These are phyloP conservation scores for Amphipoea lucens DNA, from an alignment of 2,888 invertebrate species.

Conservation along the genomic window DNA sequence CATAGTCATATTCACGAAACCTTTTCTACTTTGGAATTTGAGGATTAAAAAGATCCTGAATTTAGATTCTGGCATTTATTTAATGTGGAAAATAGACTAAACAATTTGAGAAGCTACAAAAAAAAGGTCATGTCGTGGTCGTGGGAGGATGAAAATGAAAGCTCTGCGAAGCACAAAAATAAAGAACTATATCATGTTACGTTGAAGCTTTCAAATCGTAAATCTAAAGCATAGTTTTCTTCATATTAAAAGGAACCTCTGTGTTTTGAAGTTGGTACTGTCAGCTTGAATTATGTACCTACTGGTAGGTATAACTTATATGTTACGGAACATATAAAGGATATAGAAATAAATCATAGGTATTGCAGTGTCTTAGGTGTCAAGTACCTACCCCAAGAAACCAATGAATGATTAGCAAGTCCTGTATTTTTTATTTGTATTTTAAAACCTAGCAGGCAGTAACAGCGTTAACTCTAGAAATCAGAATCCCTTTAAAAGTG, in stretches of 20 bases:
- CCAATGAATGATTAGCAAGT: background rate
- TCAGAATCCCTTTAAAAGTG: background rate
- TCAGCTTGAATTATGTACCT: background rate
- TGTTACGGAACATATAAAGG: background rate
- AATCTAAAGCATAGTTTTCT: background rate
- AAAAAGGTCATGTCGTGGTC: background rate
- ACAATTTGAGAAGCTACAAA: conserved; percentile 6
- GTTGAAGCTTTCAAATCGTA: background rate
- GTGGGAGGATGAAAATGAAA: conserved; percentile 20
- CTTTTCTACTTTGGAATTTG: background rate
- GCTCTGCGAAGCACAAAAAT: conserved; percentile 5
- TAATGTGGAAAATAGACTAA: background rate
- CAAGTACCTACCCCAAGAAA: background rate
- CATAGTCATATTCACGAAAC: background rate
- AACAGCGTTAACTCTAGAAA: background rate
- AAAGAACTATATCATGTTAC: conserved; percentile 11
- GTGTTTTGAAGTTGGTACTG: background rate
- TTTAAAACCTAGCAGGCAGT: background rate
- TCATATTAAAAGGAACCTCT: background rate
- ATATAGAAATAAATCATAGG: background rate
- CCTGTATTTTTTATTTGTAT: background rate
- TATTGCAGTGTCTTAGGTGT: background rate
- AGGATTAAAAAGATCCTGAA: background rate
- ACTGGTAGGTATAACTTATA: background rate
- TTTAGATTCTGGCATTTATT: conserved; percentile 10